Base-by-base conservation (phyloP, 2,797 vertebrate species). In the Sciurus vulgaris region DNA sequence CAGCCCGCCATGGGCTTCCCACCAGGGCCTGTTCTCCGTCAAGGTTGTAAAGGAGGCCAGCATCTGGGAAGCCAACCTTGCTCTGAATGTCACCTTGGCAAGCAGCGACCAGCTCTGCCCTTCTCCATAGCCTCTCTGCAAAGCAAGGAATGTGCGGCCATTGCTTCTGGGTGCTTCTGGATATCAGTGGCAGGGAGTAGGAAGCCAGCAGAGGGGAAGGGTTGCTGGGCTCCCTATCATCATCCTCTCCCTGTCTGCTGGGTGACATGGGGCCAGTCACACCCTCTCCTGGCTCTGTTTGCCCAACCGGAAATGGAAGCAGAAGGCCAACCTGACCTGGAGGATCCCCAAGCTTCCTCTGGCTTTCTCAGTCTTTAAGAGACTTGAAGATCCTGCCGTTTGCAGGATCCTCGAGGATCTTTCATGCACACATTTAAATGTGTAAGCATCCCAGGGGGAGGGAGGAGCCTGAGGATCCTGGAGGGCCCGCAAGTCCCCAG, bases 171-270 rank as follows among this genome's bases (percentile, higher is more conserved):
- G 12, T 13, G 20, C 24, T 20, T 76, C 74, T 10, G 44, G 35
- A 5, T 15, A 38, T 74, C 76, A 44, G 69, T 11, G 70, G 7
- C 17, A 2, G 26, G 7, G 35, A 47, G 4, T 10, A 5, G 73
- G 28, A 35, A 38, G 70, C 28, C 72, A 13, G 33, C 41, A 2
- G 59, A 0, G 47, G 26, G 0, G 0, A 0, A 41, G 44, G 18
- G 70, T 30, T 3, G 20, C 28, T 33, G 4, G 26, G n/a, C 2
- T 15, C 17, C n/a, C 61, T 8, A 2, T 7, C 15, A 65, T 85
- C 65, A 4, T 17, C 15, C 44, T 72, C 51, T 47, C n/a, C 38
- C 44, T 35, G 24, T 56, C 65, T 7, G 0, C 22, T 1, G 10
- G 26, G 15, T 47, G 44, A 20, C 7, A 2, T 4, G 1, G 47